phyloP scores from a whole-genome alignment of 2,888 invertebrate species.

The Dione vanillae region DNA sequence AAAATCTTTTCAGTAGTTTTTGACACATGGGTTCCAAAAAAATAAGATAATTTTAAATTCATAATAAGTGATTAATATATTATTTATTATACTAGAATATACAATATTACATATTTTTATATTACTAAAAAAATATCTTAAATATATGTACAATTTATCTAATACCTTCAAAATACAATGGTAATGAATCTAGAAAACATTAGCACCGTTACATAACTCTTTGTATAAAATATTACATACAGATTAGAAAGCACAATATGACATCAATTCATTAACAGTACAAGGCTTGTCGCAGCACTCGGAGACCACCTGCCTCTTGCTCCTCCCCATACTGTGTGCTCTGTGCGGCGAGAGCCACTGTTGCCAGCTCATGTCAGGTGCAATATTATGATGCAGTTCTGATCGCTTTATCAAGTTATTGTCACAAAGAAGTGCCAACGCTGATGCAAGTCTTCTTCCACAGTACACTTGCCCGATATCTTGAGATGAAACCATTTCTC shows the following conservation, averaged over 20 bases:
- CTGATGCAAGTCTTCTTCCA: conserved; percentile 18
- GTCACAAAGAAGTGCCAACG: conserved; percentile 42
- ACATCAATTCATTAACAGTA: not conserved
- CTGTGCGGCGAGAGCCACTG: conserved; percentile 42
- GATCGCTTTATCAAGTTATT: conserved; percentile 44
- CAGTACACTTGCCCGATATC: conserved; percentile 33
- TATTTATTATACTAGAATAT: too few relatives aligned
- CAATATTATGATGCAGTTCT: not conserved
- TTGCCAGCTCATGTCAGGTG: conserved; percentile 38
- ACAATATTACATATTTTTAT: too few relatives aligned
- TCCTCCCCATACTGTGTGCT: conserved; percentile 48
- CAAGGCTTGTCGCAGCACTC: conserved; percentile 50
- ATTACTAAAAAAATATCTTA: too few relatives aligned
- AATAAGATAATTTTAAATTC: too few relatives aligned
- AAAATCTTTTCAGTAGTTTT: too few relatives aligned
- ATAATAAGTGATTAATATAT: too few relatives aligned
- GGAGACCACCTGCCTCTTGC: conserved; percentile 53
- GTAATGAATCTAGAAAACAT: too few relatives aligned
- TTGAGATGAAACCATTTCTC: conserved; percentile 16
- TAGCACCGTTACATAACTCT: too few relatives aligned
- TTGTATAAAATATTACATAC: too few relatives aligned
- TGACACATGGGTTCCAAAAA: too few relatives aligned
- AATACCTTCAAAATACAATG: too few relatives aligned
- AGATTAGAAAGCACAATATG: not conserved
- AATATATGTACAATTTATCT: too few relatives aligned